phyloP scores from a whole-genome alignment of 2,113 vertebrate genomes.

The mouse (Mus musculus) region DNA sequence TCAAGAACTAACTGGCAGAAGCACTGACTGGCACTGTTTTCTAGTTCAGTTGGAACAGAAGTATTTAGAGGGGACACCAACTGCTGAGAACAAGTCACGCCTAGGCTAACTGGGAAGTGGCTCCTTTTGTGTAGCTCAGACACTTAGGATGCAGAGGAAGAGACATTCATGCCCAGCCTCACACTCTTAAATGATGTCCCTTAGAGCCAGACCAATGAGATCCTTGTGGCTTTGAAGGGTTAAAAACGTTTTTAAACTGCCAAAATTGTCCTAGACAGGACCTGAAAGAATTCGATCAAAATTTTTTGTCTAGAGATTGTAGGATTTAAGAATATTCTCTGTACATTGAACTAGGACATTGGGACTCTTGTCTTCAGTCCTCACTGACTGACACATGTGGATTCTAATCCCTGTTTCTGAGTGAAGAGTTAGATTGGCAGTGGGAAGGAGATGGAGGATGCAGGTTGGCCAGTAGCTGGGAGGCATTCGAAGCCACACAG shows the following conservation, averaged over 20 bases:
- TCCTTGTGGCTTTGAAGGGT: not conserved
- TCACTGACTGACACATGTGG: not conserved
- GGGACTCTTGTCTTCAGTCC: not conserved
- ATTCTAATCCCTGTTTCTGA: not conserved
- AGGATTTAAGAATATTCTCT: not conserved
- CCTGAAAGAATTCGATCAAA: not conserved
- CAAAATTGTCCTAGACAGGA: not conserved
- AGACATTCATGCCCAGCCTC: not conserved
- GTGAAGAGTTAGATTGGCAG: not conserved
- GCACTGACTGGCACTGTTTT: fast-evolving
- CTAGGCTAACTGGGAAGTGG: not conserved
- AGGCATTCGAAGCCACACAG: not conserved
- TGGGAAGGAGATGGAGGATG: not conserved
- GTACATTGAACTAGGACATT: not conserved
- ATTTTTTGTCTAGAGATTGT: not conserved
- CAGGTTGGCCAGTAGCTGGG: not conserved
- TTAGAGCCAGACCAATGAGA: not conserved
- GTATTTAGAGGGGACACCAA: not conserved
- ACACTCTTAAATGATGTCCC: not conserved
- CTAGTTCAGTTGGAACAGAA: not conserved
- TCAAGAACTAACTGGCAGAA: not conserved
- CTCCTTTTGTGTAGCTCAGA: not conserved
- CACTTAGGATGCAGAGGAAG: not conserved
- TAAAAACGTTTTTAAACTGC: not conserved
- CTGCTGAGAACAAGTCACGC: not conserved